Conservation (phyloP, 2,797 vertebrate genomes). For the Xerus rutilus region DNA sequence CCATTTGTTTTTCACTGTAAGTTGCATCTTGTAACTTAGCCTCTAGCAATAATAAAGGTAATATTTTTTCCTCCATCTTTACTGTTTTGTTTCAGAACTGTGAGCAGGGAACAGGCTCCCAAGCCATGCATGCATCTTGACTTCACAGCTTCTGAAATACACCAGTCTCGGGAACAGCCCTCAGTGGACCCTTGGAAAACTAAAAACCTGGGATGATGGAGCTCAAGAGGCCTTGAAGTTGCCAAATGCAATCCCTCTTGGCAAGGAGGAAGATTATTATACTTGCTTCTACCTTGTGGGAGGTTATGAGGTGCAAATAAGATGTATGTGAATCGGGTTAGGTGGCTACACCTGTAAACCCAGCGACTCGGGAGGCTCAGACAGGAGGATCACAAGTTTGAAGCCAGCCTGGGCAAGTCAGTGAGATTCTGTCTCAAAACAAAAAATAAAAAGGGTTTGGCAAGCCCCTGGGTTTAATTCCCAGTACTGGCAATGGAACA, state of each 20-base stretch:
- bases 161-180: background rate
- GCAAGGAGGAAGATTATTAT: background rate
- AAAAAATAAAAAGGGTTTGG: background rate
- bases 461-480: background rate
- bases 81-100: background rate
- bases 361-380: background rate
- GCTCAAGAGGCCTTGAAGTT: background rate
- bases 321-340: fast-evolving
- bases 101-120: background rate
- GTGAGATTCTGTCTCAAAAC: background rate
- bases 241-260: background rate
- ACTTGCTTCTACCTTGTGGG: background rate
- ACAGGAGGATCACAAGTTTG: background rate
- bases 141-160: background rate
- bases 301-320: background rate
- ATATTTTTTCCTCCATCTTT: background rate
- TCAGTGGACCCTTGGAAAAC: background rate
- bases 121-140: background rate
- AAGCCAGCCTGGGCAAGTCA: background rate
- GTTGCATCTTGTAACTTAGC: background rate
- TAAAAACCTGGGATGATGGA: background rate
- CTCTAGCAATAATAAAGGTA: background rate
- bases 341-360: background rate
- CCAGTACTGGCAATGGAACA: too few species aligned
- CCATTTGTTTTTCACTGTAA: background rate